Conservation (phyloP, 2,113 vertebrate genomes). For the Ceratotherium simum region DNA sequence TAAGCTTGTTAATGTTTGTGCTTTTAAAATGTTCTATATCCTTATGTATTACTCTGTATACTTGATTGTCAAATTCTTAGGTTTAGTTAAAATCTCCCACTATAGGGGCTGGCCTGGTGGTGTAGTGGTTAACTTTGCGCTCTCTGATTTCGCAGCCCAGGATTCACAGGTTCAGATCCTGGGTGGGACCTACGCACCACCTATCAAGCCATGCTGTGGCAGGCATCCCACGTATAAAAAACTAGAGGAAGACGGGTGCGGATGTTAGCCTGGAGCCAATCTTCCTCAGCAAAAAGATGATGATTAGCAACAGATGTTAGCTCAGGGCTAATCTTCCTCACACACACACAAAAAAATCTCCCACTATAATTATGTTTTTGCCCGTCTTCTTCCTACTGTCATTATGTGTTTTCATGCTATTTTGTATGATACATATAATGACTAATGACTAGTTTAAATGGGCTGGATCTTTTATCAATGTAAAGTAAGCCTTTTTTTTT, state of each 20-base stretch:
- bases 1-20: constrained; percentile 13
- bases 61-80: background rate
- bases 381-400: constrained; percentile 2
- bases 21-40: background rate
- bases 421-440: background rate
- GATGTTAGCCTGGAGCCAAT: no score
- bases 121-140: no score
- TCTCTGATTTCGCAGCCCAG: no score
- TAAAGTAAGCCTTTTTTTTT: background rate
- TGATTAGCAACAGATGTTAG: no score
- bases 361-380: background rate
- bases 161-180: no score
- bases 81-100: background rate
- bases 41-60: background rate
- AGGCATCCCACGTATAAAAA: no score
- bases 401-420: background rate
- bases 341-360: background rate
- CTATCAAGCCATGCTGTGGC: no score
- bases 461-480: background rate
- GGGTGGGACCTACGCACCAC: no score
- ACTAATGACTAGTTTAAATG: background rate
- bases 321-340: no score
- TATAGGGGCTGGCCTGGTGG: no score
- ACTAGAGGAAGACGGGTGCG: no score
- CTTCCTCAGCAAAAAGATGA: no score